Evolutionary conservation across 2,797 vertebrate species (phyloP).

Genomic region (Erpetoichthys calabaricus): DNA sequence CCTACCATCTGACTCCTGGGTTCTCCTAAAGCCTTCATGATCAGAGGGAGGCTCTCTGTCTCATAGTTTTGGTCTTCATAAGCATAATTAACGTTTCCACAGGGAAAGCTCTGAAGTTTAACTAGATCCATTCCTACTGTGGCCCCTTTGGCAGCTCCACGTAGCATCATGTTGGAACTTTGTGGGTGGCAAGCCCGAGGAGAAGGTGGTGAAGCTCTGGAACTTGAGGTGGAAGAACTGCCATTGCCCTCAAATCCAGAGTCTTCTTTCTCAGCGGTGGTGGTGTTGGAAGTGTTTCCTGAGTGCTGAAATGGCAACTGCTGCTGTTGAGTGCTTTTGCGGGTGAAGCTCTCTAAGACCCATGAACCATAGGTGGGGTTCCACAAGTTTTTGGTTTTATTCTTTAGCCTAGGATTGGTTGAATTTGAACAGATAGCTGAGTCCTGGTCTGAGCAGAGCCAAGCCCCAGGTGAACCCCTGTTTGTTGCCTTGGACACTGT

Average conservation of each 20-base stretch:
- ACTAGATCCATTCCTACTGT: conserved; percentile 48
- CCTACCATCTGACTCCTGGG: conserved; percentile 21
- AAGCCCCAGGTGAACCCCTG: conserved; percentile 26
- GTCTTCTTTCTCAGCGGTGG: conserved; percentile 39
- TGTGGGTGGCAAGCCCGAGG: conserved; percentile 14
- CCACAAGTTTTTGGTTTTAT: conserved; percentile 84
- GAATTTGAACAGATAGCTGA: conserved; percentile 42
- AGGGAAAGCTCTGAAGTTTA: conserved; percentile 73
- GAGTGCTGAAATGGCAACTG: conserved; percentile 42
- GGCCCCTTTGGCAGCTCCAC: conserved; percentile 7
- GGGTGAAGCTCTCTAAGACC: conserved; percentile 64
- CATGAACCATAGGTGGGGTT: conserved; percentile 84
- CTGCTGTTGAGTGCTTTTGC: conserved; percentile 43
- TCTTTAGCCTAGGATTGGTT: conserved; percentile 62
- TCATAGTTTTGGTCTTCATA: conserved; percentile 65
- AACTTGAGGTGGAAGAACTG: conserved; percentile 29
- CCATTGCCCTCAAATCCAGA: conserved; percentile 39
- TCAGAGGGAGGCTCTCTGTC: conserved; percentile 42
- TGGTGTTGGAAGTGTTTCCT: background rate
- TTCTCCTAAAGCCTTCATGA: conserved; percentile 32
- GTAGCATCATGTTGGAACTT: too few species aligned
- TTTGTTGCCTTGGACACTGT: conserved; percentile 22
- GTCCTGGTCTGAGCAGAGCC: conserved; percentile 45
- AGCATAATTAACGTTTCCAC: conserved; percentile 76
- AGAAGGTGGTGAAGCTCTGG: conserved; percentile 36